These are phyloP conservation scores for Heteronetta atricapilla DNA, from an alignment of 2,113 vertebrate species.

Conservation along the genomic window DNA sequence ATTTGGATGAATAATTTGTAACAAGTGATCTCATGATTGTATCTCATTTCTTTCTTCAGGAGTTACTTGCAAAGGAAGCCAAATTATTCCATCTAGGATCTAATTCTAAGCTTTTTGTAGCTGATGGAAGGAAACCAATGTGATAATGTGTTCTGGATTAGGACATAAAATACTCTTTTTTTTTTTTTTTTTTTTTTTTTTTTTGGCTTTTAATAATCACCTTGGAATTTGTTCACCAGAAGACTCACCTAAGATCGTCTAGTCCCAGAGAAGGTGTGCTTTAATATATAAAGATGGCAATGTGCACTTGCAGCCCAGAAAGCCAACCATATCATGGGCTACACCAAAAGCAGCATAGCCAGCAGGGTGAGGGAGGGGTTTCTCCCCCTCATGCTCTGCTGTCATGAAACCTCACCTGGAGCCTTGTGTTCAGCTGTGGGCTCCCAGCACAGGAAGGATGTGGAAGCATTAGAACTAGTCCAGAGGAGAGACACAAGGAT, in stretches of 20 bases:
- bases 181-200: not conserved
- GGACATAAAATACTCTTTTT: not conserved
- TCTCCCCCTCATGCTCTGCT: too few relatives aligned
- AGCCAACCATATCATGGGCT: too few relatives aligned
- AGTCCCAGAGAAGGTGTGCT: not conserved
- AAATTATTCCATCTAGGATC: not conserved
- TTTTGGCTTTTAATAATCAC: not conserved
- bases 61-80: not conserved
- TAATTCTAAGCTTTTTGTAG: not conserved
- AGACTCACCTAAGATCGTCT: not conserved
- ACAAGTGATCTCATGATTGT: not conserved
- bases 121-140: not conserved
- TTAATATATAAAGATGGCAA: not conserved
- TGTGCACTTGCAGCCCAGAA: too few relatives aligned
- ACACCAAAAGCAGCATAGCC: too few relatives aligned
- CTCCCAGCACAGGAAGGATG: too few relatives aligned
- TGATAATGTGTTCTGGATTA: not conserved
- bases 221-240: not conserved
- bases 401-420: too few relatives aligned
- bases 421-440: too few relatives aligned
- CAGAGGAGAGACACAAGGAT: too few relatives aligned
- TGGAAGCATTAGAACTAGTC: too few relatives aligned
- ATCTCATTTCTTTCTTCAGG: not conserved
- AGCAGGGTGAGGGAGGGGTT: too few relatives aligned
- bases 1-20: not conserved